Percentiles rank a stretch among this genome's conserved stretches.
Conservation (phyloP, 2,888 invertebrate genomes). For the Cylindroiulus punctatus region DNA sequence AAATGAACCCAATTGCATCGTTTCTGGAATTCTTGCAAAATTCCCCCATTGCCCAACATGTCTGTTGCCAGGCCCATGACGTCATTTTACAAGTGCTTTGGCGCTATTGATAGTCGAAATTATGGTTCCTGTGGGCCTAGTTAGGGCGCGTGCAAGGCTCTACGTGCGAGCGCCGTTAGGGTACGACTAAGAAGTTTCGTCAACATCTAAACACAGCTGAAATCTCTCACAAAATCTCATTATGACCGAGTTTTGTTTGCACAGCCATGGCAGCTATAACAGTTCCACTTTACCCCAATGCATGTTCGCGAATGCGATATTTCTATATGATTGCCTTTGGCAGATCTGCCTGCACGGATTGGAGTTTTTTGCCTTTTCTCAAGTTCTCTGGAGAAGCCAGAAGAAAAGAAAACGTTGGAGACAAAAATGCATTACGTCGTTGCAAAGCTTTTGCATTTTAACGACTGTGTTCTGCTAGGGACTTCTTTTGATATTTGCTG, state of each 20-base stretch:
- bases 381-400: background rate
- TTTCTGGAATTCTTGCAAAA: too few relatives aligned
- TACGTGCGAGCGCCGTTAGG: background rate
- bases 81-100: background rate
- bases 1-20: too few relatives aligned
- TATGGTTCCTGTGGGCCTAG: background rate
- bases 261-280: background rate
- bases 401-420: background rate
- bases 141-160: background rate
- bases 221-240: background rate
- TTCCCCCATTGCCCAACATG: background rate
- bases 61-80: background rate
- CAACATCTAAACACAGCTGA: background rate
- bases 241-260: background rate
- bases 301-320: background rate
- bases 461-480: background rate
- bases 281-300: constrained; percentile 6
- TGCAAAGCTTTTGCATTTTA: constrained; percentile 18
- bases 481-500: background rate
- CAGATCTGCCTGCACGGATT: background rate
- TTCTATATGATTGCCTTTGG: background rate
- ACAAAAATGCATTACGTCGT: background rate
- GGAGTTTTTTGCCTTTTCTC: background rate
- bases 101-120: too few relatives aligned
- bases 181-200: background rate